Evolutionary conservation across 2,888 invertebrate species (phyloP).

Genomic region (Xiphydria camelus): DNA sequence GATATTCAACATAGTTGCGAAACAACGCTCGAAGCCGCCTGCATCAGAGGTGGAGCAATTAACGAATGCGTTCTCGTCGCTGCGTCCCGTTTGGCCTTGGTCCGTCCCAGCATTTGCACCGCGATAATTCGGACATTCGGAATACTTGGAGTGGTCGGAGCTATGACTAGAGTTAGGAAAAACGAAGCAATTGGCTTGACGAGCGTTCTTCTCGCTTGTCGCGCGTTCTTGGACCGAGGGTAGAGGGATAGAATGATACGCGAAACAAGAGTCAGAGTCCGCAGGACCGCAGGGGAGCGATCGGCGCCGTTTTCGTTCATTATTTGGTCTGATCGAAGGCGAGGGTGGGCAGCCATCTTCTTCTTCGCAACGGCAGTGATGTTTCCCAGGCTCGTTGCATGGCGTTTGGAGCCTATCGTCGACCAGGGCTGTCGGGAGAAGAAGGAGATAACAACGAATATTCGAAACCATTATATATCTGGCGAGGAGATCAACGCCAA

Average conservation of each 20-base stretch:
- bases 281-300: conserved; percentile 50
- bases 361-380: conserved; percentile 75
- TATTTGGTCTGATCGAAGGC: conserved; percentile 47
- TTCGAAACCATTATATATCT: not conserved
- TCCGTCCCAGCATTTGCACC: not conserved
- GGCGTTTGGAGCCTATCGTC: conserved; percentile 74
- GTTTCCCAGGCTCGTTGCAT: conserved; percentile 76
- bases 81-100: not conserved
- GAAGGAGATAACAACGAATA: not conserved
- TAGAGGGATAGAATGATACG: conserved; percentile 28
- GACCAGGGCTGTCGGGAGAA: conserved; percentile 54
- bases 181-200: not conserved
- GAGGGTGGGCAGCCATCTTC: conserved; percentile 63
- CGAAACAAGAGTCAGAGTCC: conserved; percentile 46
- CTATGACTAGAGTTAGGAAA: no score
- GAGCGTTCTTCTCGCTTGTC: not conserved
- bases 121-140: no score
- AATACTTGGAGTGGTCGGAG: no score
- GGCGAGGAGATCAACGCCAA: not conserved
- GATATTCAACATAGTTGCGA: conserved; percentile 44
- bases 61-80: not conserved
- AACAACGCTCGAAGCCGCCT: conserved; percentile 44
- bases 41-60: no score
- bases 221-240: conserved; percentile 27
- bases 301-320: conserved; percentile 51